These are phyloP conservation scores for Stegostoma tigrinum DNA, from an alignment of 2,113 vertebrate species.

Conservation along the genomic window DNA sequence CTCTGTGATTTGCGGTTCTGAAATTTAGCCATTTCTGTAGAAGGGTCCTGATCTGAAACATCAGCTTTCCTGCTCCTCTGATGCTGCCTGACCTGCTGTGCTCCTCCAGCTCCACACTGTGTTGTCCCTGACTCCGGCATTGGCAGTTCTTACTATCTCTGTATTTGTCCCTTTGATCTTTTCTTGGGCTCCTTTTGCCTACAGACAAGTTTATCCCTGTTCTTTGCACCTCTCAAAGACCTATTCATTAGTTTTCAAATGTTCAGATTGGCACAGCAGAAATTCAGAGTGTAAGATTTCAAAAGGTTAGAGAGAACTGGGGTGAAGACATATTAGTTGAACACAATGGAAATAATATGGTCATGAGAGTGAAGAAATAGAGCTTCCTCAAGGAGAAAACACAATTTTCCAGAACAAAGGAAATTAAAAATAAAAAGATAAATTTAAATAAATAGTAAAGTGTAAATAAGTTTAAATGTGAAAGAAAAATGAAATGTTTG, in stretches of 20 bases:
- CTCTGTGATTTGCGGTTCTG: neutral
- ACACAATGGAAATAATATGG: neutral
- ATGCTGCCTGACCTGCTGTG: too few species aligned
- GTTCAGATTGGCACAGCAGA: neutral
- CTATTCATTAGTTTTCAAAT: neutral
- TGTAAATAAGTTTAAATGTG: neutral
- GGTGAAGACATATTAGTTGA: neutral
- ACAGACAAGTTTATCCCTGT: neutral
- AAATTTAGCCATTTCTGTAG: neutral
- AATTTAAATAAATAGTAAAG: neutral
- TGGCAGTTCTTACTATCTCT: neutral
- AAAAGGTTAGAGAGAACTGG: neutral
- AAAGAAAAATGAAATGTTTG: neutral
- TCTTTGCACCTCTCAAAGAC: neutral
- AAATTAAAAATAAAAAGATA: neutral
- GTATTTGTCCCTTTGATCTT: neutral
- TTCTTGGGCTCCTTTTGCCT: neutral
- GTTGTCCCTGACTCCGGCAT: too few species aligned
- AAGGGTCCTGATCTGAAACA: too few species aligned
- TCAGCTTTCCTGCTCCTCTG: too few species aligned
- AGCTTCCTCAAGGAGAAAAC: too few species aligned
- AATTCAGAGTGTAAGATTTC: neutral
- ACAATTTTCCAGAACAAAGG: neutral
- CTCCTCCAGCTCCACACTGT: too few species aligned
- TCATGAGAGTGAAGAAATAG: neutral